Evolutionary conservation across 2,113 vertebrate species (phyloP).

Genomic region (Canis aureus): DNA sequence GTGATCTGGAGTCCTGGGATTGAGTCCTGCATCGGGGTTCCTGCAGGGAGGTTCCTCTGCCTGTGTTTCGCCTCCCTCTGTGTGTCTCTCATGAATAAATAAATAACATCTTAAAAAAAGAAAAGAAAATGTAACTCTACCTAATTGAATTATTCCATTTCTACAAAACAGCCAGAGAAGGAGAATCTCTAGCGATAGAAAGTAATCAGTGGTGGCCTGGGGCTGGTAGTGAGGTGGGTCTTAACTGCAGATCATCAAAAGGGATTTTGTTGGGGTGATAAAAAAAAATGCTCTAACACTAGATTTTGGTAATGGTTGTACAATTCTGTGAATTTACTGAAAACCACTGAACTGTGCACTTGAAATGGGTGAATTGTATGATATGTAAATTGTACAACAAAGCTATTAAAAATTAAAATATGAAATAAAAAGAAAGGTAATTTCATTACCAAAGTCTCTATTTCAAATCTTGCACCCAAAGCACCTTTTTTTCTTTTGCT

Average conservation of each 20-base stretch:
- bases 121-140: neutral
- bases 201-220: neutral
- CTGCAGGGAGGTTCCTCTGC: no score
- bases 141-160: neutral
- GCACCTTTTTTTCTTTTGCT: neutral
- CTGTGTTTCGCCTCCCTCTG: no score
- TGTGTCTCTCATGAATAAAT: no score
- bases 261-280: neutral
- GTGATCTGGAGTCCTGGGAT: no score
- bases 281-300: neutral
- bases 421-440: neutral
- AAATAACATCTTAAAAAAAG: no score
- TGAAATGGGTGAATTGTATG: neutral
- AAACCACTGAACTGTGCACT: neutral
- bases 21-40: no score
- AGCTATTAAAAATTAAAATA: constrained; percentile 22
- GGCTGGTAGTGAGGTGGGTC: neutral
- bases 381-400: neutral
- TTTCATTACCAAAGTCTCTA: neutral
- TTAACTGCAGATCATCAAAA: neutral
- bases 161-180: neutral
- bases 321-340: neutral
- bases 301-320: neutral
- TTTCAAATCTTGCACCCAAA: neutral
- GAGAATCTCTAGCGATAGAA: neutral